Percentiles rank a stretch among this genome's conserved stretches.
Evolutionary conservation across 2,797 vertebrate species (phyloP).

Genomic region (Tadarida brasiliensis): DNA sequence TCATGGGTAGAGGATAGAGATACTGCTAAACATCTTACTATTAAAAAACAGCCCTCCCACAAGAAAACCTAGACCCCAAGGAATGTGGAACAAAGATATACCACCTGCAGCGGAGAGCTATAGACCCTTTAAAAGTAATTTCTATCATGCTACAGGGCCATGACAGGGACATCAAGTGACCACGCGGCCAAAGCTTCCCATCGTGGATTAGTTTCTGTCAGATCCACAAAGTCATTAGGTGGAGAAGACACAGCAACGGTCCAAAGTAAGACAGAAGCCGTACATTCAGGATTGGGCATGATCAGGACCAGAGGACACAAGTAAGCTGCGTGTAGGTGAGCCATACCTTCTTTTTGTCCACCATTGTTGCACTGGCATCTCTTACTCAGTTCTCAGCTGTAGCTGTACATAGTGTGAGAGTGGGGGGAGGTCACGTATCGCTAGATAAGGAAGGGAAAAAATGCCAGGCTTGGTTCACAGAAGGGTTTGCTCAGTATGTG

Average conservation of each 20-base stretch:
- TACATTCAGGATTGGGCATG: neutral
- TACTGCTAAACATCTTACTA: neutral
- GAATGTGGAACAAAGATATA: neutral
- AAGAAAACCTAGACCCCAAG: neutral
- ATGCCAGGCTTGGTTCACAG: neutral
- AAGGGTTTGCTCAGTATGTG: neutral
- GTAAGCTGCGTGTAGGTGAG: neutral
- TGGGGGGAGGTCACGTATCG: neutral
- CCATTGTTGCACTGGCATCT: neutral
- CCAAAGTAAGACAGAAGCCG: neutral
- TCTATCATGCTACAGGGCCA: neutral
- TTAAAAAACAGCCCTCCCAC: neutral
- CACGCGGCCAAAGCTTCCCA: neutral
- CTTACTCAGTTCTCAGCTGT: neutral
- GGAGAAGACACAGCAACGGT: neutral
- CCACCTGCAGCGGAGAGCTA: constrained; percentile 12
- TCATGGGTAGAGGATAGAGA: neutral
- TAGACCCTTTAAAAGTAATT: neutral
- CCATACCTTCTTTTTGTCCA: neutral
- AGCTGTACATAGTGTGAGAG: too few relatives aligned
- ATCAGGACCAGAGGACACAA: neutral
- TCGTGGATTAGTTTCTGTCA: neutral
- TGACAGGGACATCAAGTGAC: neutral
- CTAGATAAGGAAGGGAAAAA: neutral
- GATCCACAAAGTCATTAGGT: neutral